Evolutionary conservation across 1,140 invertebrate genomes (phyloP), one percentile per base, ranked within the genome.

Genomic region (Drosophila burlai): DNA sequence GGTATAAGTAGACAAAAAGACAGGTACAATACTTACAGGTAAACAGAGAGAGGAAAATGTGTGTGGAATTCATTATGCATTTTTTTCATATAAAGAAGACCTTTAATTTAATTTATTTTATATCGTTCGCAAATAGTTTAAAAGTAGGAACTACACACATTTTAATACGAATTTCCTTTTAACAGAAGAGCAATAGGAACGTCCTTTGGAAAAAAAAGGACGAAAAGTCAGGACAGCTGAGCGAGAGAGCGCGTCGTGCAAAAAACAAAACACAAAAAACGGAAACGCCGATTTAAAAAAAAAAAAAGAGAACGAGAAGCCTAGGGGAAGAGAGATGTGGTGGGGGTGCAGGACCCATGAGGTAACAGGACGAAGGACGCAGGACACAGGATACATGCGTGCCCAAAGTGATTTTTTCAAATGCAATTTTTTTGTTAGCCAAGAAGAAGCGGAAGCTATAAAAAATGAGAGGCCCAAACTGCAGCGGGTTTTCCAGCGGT

Each of bases 181-280:
- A 13, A 9, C 1, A 5, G 10, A 21, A n/a, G 9, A 69, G 21
- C n/a, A 11, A 10, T 7, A 26, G 36, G 6, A 42, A n/a, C 4
- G 4, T 64, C 45, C 24, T 40, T 34, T 24, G 7, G 29, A 26
- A 24, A 15, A 52, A 24, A 24, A 21, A 11, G n/a, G 24, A 57
- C 13, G 49, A 38, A 16, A 58, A 72, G 68, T 59, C 69, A 38
- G 29, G 67, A 40, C 40, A 50, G 54, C 49, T 50, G 31, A 18
- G 42, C 18, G 15, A 46, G 42, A 46, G 42, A 46, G 46, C 54
- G 64, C 64, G 46, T 80, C 83, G 83, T 89, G 83, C 83, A 64
- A 86, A 86, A 89, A 89, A 86, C 80, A 86, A 86, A 86, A 74
- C 54, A 57, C 21, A 83, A 67, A 80, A 24, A 62, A 54, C 59